Conservation (phyloP, 2,888 invertebrate species). For the Phyto melanocephala region DNA sequence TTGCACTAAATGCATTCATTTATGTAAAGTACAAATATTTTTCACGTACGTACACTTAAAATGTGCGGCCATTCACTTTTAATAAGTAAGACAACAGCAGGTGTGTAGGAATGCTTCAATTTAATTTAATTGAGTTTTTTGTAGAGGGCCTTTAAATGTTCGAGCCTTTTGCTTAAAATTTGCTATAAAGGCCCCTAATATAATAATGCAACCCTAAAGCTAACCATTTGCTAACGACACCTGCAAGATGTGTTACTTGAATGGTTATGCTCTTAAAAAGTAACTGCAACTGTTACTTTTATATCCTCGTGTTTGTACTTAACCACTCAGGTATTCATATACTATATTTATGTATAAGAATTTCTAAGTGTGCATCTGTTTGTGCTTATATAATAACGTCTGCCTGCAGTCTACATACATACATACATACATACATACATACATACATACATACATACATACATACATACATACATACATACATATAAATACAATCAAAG, state of each 20-base stretch:
- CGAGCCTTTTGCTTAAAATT: too few relatives aligned
- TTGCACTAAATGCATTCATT: slow-evolving; percentile 55
- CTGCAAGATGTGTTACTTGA: slow-evolving; percentile 44
- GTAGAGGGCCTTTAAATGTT: background rate
- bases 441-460: too few relatives aligned
- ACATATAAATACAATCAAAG: background rate
- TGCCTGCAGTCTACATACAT: too few relatives aligned
- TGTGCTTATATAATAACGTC: too few relatives aligned
- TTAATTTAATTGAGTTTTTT: background rate
- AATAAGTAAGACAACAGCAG: slow-evolving; percentile 15
- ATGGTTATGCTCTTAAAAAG: slow-evolving; percentile 40
- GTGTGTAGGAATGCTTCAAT: background rate
- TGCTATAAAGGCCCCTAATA: background rate
- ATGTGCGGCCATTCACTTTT: slow-evolving; percentile 46
- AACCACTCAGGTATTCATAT: slow-evolving; percentile 18
- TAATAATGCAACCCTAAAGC: background rate
- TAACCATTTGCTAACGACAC: background rate
- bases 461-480: too few relatives aligned
- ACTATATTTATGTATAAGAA: background rate
- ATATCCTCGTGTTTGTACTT: slow-evolving; percentile 40
- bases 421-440: too few relatives aligned
- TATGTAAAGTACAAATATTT: slow-evolving; percentile 30
- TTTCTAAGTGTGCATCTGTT: slow-evolving; percentile 2
- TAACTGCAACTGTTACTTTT: slow-evolving; percentile 60
- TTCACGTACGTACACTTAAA: background rate